Conservation (phyloP, 2,113 vertebrate species). For the Ptychochromis oligacanthus region DNA sequence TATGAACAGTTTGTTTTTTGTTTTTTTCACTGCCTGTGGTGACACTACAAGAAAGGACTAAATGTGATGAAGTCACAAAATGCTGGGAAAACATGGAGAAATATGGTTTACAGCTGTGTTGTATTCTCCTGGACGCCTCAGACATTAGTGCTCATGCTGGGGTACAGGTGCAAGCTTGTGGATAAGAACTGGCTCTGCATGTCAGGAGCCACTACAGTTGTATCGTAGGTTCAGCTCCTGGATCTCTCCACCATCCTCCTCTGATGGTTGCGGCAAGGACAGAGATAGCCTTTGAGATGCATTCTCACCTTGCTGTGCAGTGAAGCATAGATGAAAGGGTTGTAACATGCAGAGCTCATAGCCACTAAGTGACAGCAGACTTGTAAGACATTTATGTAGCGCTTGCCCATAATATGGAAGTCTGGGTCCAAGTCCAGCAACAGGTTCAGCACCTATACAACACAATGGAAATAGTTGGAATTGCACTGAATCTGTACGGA, state of each 20-base stretch:
- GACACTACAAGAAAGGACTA: not conserved
- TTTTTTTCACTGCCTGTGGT: not conserved
- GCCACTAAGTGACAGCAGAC: constrained; percentile 83
- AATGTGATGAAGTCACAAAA: constrained; percentile 11
- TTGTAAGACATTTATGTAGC: constrained; percentile 81
- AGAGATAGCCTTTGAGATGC: constrained; percentile 76
- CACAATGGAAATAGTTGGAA: constrained; percentile 6
- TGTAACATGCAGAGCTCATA: constrained; percentile 85
- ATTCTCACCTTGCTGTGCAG: constrained; percentile 82
- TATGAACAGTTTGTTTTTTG: not conserved
- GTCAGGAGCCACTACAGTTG: not conserved
- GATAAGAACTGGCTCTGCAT: constrained; percentile 16
- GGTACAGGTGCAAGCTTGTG: not conserved
- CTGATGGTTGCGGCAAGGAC: constrained; percentile 44
- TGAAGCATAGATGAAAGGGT: constrained; percentile 86
- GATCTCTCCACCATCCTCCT: constrained; percentile 22
- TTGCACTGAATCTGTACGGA: not conserved
- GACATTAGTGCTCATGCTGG: not conserved
- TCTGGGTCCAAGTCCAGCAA: constrained; percentile 81
- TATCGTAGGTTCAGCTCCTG: constrained; percentile 45
- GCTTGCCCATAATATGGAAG: constrained; percentile 79
- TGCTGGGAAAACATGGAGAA: not conserved
- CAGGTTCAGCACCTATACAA: constrained; percentile 80
- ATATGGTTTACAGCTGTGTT: not conserved
- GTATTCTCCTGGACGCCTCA: constrained; percentile 10